Evolutionary conservation across 37 sponge, comb jelly and placozoan genomes (phyloP), one percentile per base, ranked within the genome.

Genomic region (Chondrosia reniformis): DNA sequence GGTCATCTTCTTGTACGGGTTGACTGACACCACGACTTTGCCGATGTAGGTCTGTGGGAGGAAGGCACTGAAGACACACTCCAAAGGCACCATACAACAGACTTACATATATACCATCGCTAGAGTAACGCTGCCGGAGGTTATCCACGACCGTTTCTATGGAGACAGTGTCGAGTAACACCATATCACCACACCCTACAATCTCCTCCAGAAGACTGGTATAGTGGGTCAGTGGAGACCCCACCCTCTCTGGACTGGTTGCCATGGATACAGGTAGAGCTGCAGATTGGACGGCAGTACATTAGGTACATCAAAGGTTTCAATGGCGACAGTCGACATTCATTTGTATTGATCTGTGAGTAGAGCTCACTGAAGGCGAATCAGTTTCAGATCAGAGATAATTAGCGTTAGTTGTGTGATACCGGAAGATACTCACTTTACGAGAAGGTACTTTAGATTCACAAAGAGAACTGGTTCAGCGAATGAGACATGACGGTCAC

Each of bases 31-130:
- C 32, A 94, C 86, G 33, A 94, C 92, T 28, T 85, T 65, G 12
- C 95, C 95, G 56, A 91, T 94, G 83, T 94, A 94, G 5, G 95
- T 94, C 95, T 94, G 63, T 0, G 79, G 59, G 49, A 55, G 38
- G 54, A 46, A 34, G 62, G 55, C 63, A 37, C 63, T n/a, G 45
- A 58, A 24, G 19, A 49, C 52, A 49, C 52, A 49, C 52, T 19
- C 15, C 52, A 49, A 56, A 41, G 40, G 39, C 69, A 67, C 7
- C 32, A 67, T 37, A 67, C 69, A 63, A 58, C 5, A 6, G 22
- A 40, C 95, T 87, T 55, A 94, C 95, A 80, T 94, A 94, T 28
- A 94, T 90, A 25, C 85, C 86, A 55, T 83, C 74, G 36, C 54
- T 76, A 3, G 62, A 28, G 75, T 91, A 90, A 56, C 95, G 81